phyloP scores from a whole-genome alignment of 1,140 invertebrate species.

The Microplitis mediator region DNA sequence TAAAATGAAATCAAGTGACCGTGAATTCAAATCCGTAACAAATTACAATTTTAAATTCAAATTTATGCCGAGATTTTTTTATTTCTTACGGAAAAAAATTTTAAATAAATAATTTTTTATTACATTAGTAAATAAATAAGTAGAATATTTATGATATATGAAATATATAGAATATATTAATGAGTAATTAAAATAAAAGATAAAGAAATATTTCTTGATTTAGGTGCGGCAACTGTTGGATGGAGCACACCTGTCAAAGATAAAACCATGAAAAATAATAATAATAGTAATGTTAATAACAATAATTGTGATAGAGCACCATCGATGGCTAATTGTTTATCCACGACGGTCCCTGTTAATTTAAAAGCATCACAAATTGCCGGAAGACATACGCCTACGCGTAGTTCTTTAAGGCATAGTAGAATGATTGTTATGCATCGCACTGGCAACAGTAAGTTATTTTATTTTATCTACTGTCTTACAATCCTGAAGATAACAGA shows the following conservation, averaged over 20 bases:
- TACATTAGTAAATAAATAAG: too few relatives aligned
- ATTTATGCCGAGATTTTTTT: too few relatives aligned
- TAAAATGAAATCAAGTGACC: not conserved
- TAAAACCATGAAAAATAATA: too few relatives aligned
- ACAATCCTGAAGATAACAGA: too few relatives aligned
- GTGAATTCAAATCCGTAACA: too few relatives aligned
- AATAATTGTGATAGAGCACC: slow-evolving; percentile 55
- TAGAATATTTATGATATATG: too few relatives aligned
- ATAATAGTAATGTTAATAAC: slow-evolving; percentile 37
- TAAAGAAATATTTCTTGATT: not conserved
- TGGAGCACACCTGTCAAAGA: slow-evolving; percentile 37
- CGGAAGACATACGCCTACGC: slow-evolving; percentile 71
- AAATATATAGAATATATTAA: not conserved
- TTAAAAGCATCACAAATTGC: slow-evolving; percentile 68
- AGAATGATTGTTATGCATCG: slow-evolving; percentile 73
- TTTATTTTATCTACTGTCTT: not conserved
- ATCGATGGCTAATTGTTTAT: slow-evolving; percentile 65
- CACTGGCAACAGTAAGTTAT: slow-evolving; percentile 61
- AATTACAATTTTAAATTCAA: too few relatives aligned
- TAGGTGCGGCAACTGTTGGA: slow-evolving; percentile 52
- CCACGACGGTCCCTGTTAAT: slow-evolving; percentile 74
- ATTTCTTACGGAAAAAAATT: too few relatives aligned
- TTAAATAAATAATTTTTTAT: not conserved
- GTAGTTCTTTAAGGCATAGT: slow-evolving; percentile 73
- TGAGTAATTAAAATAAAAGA: not conserved